Percentiles rank a stretch among this genome's conserved stretches.
Evolutionary conservation across 2,113 vertebrate genomes (phyloP).

Genomic region (Strigops habroptila): DNA sequence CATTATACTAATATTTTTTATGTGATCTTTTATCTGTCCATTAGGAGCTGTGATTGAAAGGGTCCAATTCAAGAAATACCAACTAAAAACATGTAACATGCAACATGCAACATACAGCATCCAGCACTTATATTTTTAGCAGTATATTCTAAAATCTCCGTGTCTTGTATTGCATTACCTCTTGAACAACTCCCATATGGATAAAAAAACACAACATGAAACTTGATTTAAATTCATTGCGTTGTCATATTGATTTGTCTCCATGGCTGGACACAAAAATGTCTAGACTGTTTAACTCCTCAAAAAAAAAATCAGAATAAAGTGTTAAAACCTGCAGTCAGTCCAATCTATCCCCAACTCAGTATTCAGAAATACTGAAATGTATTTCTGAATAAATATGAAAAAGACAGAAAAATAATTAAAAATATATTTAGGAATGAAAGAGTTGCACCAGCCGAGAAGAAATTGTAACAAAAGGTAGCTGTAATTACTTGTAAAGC

Average conservation of each 20-base stretch:
- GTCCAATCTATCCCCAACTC: neutral
- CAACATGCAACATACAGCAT: rapidly evolving
- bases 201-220: constrained; percentile 16
- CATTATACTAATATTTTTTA: neutral
- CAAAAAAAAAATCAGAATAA: neutral
- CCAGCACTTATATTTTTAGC: neutral
- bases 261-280: neutral
- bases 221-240: neutral
- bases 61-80: neutral
- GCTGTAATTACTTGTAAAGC: constrained; percentile 5
- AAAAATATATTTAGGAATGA: neutral
- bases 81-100: neutral
- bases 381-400: neutral
- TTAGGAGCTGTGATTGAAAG: neutral
- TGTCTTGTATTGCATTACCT: neutral
- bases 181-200: neutral
- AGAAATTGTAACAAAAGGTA: constrained; percentile 32
- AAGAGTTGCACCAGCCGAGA: neutral
- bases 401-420: neutral
- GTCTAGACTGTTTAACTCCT: neutral
- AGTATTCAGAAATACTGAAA: neutral
- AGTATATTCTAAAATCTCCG: neutral
- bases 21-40: neutral
- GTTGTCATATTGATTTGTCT: neutral
- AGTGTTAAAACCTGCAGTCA: neutral